These are phyloP conservation scores for Butorides virescens DNA, from an alignment of 2,113 vertebrate genomes.

Conservation along the genomic window DNA sequence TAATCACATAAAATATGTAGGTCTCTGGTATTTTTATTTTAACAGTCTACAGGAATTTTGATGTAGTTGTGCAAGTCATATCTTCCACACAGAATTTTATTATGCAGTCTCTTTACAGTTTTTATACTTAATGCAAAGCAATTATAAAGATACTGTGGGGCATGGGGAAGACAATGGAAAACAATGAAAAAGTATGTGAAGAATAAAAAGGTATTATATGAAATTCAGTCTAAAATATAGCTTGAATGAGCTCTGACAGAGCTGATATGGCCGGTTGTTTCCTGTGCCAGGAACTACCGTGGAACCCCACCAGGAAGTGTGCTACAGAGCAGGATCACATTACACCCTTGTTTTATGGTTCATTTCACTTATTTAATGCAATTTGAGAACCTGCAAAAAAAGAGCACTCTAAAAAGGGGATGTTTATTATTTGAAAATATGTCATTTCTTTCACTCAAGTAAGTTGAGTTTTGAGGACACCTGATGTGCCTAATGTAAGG, in stretches of 20 bases:
- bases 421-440: conserved; percentile 62
- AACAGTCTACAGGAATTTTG: background rate
- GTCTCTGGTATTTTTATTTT: background rate
- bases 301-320: conserved; percentile 75
- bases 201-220: conserved; percentile 42
- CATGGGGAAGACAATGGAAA: conserved; percentile 22
- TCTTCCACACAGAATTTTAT: background rate
- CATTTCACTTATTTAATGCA: conserved; percentile 81
- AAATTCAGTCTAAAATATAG: conserved; percentile 63
- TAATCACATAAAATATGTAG: background rate
- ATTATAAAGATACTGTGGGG: background rate
- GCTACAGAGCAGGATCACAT: conserved; percentile 71
- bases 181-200: background rate
- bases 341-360: conserved; percentile 79
- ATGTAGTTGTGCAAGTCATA: background rate
- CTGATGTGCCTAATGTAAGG: background rate
- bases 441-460: conserved; percentile 47
- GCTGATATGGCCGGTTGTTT: conserved; percentile 66
- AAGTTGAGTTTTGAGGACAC: conserved; percentile 43
- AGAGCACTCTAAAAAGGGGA: conserved; percentile 56
- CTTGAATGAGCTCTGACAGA: conserved; percentile 71
- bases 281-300: conserved; percentile 78
- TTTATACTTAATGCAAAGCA: background rate
- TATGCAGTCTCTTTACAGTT: background rate
- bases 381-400: conserved; percentile 74